Conservation (phyloP, 2,888 invertebrate species). For the Eupithecia subfuscata region DNA sequence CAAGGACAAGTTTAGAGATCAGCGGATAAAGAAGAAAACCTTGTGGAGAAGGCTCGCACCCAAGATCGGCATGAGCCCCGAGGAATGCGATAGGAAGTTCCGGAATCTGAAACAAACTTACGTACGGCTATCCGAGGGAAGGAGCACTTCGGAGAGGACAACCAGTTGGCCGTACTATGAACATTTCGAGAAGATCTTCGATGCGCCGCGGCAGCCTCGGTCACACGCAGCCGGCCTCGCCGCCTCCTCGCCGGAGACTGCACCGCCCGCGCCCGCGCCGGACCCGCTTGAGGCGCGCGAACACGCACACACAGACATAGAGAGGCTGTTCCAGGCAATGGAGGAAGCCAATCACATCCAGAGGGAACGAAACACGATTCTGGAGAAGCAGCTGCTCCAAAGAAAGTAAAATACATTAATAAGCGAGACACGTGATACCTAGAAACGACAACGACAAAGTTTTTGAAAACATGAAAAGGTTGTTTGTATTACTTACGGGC, state of each 20-base stretch:
- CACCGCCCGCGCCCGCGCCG: constrained; percentile 41
- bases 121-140: constrained; percentile 65
- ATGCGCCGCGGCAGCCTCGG: constrained; percentile 40
- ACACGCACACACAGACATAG: constrained; percentile 52
- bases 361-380: constrained; percentile 72
- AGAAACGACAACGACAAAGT: not conserved
- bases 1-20: constrained; percentile 69
- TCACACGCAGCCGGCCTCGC: constrained; percentile 48
- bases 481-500: too few relatives aligned
- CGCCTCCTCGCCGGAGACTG: constrained; percentile 48
- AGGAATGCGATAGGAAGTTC: constrained; percentile 76
- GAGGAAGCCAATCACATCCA: constrained; percentile 75
- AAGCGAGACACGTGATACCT: not conserved
- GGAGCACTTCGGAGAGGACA: constrained; percentile 62
- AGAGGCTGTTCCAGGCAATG: constrained; percentile 62
- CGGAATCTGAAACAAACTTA: constrained; percentile 78
- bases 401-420: constrained; percentile 30
- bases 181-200: constrained; percentile 73
- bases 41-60: constrained; percentile 68
- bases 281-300: constrained; percentile 46
- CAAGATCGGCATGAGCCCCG: constrained; percentile 65
- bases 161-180: constrained; percentile 73
- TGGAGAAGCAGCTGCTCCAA: constrained; percentile 67
- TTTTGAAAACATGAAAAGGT: too few relatives aligned
- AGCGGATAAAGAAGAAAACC: constrained; percentile 67